Evolutionary conservation across 2,888 invertebrate genomes (phyloP).

Genomic region (Lasioglossum marginatum): DNA sequence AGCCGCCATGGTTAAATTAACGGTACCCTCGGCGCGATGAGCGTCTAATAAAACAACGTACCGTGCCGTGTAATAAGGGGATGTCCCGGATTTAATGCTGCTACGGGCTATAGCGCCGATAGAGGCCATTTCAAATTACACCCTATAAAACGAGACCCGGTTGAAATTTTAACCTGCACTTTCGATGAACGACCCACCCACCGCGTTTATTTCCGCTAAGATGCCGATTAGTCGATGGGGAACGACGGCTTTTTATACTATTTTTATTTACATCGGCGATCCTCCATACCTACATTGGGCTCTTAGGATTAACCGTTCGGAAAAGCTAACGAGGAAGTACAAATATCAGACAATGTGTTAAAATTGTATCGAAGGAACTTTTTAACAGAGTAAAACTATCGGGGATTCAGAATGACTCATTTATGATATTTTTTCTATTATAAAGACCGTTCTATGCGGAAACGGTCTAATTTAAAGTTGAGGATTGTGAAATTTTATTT

Average conservation of each 20-base stretch:
- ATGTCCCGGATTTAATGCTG: constrained; percentile 67
- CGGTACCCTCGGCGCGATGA: constrained; percentile 68
- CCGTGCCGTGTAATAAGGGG: constrained; percentile 66
- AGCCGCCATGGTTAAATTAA: constrained; percentile 76
- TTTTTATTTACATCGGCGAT: background rate
- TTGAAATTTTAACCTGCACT: constrained; percentile 42
- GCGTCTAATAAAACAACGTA: constrained; percentile 72
- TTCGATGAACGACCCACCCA: constrained; percentile 39
- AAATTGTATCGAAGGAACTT: too few species aligned
- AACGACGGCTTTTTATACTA: constrained; percentile 41
- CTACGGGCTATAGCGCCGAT: constrained; percentile 60
- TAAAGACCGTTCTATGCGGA: background rate
- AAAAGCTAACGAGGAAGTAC: background rate
- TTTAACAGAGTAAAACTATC: background rate
- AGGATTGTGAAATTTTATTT: background rate
- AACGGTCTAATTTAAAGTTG: background rate
- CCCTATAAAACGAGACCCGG: constrained; percentile 50
- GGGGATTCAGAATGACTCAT: too few species aligned
- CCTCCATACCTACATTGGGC: background rate
- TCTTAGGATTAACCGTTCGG: background rate
- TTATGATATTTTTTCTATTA: background rate
- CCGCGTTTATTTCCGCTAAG: constrained; percentile 25
- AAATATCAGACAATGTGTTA: too few species aligned
- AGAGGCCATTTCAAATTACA: constrained; percentile 58
- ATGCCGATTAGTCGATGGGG: constrained; percentile 31